Base-by-base conservation (phyloP, 2,113 vertebrate genomes). In the Cathartes aura region DNA sequence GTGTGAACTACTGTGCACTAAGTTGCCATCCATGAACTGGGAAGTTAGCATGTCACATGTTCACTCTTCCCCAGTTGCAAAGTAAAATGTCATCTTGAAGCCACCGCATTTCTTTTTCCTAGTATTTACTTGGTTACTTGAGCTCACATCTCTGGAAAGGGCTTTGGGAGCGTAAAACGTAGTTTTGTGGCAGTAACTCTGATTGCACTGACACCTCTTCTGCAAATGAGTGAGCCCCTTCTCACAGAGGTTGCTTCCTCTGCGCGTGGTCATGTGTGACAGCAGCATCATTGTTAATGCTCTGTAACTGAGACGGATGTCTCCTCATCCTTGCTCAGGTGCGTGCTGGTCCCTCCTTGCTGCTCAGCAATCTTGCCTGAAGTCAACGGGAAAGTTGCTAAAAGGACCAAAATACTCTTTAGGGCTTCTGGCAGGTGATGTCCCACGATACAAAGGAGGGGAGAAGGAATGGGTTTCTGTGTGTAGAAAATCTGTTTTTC, bases 71-170 rank as follows among this genome's bases (percentile, higher is more conserved):
- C 27, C 23, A 30, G 15, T 0, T n/a, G 43, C 29, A 30, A 45
- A 73, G 47, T 62, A 45, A 62, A 74, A 67, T 22, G 20, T n/a
- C 29, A 21, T 43, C 42, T 56, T 58, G 42, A 90, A 90, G 55
- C 48, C 60, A n/a, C 29, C 0, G 1, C 12, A 3, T 29, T 15
- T 64, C 30, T 34, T 52, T 36, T 5, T 3, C 21, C 14, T 63
- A 8, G 55, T 40, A 24, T 70, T 56, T 81, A 40, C 38, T 26
- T 64, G 43, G 14, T 72, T 59, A 26, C 45, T 78, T 52, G 56
- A 40, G 38, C 70, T 64, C 17, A 12, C 21, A 6, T 32, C 30
- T 63, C 50, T 63, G 68, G 27, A 27, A 71, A 8, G 43, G 38
- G 34, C 62, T 81, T 52, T 45, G 36, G 21, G 62, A 63, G 27